These are phyloP conservation scores for Reticulitermes speratus DNA, from an alignment of 1,140 invertebrate species.

Conservation along the genomic window DNA sequence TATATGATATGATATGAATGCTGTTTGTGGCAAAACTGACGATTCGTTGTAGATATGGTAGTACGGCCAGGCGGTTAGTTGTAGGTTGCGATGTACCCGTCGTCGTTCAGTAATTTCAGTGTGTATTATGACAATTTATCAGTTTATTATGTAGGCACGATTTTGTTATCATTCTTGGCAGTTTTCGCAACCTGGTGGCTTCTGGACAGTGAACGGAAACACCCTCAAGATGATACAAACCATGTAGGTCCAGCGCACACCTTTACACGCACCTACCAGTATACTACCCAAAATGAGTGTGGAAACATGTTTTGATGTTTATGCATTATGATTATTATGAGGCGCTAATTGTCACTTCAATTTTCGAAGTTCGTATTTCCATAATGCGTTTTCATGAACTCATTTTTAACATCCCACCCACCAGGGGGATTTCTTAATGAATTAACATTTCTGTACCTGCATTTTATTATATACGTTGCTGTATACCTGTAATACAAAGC, in stretches of 20 bases:
- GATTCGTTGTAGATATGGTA: no score
- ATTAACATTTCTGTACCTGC: no score
- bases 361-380: no score
- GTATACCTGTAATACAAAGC: no score
- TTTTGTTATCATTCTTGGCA: slow-evolving; percentile 33
- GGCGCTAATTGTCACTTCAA: no score
- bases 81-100: neutral
- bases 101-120: slow-evolving; percentile 28
- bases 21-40: no score
- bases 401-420: no score
- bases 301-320: neutral
- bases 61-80: neutral
- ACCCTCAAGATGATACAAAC: neutral
- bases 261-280: neutral
- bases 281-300: neutral
- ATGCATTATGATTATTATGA: neutral
- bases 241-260: neutral
- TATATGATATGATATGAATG: no score
- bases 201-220: neutral
- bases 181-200: slow-evolving; percentile 34
- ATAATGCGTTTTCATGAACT: no score
- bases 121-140: slow-evolving; percentile 37
- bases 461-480: no score
- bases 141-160: slow-evolving; percentile 35
- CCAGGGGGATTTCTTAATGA: no score